Evolutionary conservation across 2,888 invertebrate species (phyloP).

Genomic region (Therioaphis trifolii): DNA sequence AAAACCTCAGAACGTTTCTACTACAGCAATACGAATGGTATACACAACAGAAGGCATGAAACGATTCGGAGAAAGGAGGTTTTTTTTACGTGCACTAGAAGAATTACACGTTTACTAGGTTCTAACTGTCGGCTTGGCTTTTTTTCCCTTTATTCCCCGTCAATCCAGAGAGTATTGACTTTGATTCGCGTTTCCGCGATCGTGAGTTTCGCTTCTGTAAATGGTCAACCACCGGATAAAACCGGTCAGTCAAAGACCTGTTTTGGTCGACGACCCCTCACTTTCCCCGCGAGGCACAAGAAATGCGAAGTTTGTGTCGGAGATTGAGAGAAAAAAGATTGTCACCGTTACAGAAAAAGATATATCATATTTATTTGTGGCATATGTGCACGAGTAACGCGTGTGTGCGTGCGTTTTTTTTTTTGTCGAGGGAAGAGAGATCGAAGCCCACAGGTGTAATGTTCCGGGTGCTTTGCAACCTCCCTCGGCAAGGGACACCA

Average conservation of each 20-base stretch:
- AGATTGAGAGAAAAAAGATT: neutral
- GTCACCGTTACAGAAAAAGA: constrained; percentile 12
- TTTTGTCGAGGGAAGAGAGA: neutral
- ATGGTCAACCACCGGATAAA: constrained; percentile 50
- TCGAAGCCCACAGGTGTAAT: constrained; percentile 31
- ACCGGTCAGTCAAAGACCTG: constrained; percentile 48
- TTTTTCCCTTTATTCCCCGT: constrained; percentile 24
- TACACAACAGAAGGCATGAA: constrained; percentile 29
- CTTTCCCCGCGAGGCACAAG: constrained; percentile 32
- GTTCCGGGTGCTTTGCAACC: constrained; percentile 41
- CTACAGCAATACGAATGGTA: neutral
- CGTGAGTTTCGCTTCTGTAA: constrained; percentile 59
- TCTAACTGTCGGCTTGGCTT: constrained; percentile 30
- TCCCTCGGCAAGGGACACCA: neutral
- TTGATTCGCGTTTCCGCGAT: constrained; percentile 60
- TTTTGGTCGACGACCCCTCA: constrained; percentile 60
- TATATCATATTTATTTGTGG: neutral
- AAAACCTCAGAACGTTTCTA: neutral
- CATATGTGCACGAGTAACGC: neutral
- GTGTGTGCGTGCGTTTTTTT: neutral
- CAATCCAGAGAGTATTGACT: constrained; percentile 35
- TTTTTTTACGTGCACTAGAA: constrained; percentile 8
- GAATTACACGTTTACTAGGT: constrained; percentile 11
- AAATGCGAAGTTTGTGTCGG: constrained; percentile 27
- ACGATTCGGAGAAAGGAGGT: constrained; percentile 57